Percentiles rank a stretch among this genome's conserved stretches.
phyloP scores from a whole-genome alignment of 2,113 vertebrate species.

The Sterrhoptilus dennistouni region DNA sequence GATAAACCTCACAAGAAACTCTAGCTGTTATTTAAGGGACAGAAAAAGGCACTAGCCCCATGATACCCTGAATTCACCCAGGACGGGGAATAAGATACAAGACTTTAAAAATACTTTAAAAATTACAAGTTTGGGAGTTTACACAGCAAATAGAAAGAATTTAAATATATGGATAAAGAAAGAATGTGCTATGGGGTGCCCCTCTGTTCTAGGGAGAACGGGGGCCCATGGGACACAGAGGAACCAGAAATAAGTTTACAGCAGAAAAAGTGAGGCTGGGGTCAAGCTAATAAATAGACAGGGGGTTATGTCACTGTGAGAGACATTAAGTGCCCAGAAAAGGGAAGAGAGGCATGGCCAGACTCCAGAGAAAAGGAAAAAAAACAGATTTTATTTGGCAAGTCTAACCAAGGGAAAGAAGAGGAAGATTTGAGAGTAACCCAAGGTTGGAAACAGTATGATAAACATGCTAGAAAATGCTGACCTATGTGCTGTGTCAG shows the following conservation, averaged over 20 bases:
- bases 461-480: constrained; percentile 25
- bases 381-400: background rate
- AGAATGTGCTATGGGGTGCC: rapidly evolving
- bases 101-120: background rate
- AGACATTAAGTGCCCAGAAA: background rate
- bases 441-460: background rate
- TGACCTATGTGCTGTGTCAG: constrained; percentile 29
- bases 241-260: background rate
- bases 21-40: background rate
- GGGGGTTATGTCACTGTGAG: background rate
- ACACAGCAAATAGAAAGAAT: background rate
- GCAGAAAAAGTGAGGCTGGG: background rate
- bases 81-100: background rate
- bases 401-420: background rate
- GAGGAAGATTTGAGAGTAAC: background rate
- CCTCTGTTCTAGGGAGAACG: background rate
- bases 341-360: background rate
- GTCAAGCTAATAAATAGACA: background rate
- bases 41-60: background rate
- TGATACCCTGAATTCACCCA: background rate
- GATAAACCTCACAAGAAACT: background rate
- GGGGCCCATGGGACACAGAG: background rate
- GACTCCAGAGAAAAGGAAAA: background rate
- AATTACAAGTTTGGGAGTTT: background rate
- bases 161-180: background rate